These are phyloP conservation scores for Tolmerus cingulatus DNA, from an alignment of 2,888 invertebrate species.

Conservation along the genomic window DNA sequence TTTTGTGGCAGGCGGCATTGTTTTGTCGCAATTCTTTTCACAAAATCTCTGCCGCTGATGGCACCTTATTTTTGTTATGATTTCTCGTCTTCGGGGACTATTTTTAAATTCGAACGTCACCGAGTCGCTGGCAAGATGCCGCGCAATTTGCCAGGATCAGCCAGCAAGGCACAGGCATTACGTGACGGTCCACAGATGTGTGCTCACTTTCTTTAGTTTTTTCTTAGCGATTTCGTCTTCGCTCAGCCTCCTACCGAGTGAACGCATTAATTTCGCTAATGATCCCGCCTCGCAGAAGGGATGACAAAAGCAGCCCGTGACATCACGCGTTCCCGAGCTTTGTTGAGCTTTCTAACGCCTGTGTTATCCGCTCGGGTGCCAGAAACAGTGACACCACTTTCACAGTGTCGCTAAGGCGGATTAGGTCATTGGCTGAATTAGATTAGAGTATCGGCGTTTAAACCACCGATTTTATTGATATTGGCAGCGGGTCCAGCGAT, in stretches of 20 bases:
- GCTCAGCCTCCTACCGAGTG: neutral
- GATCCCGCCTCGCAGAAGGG: neutral
- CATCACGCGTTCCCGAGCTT: constrained; percentile 1
- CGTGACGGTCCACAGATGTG: constrained; percentile 30
- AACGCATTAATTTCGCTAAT: constrained; percentile 34
- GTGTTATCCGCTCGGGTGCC: neutral
- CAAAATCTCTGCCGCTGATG: neutral
- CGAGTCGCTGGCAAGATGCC: constrained; percentile 14
- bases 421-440: constrained; percentile 22
- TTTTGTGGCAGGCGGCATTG: neutral
- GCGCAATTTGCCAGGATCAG: neutral
- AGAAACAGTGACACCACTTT: constrained; percentile 25
- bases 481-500: neutral
- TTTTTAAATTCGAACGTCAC: constrained; percentile 22
- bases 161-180: neutral
- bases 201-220: neutral
- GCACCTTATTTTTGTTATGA: constrained; percentile 36
- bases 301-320: constrained; percentile 31
- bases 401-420: constrained; percentile 2
- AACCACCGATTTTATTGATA: neutral
- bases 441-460: neutral
- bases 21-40: constrained; percentile 1
- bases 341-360: neutral
- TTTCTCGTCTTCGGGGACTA: constrained; percentile 12
- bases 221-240: neutral